Evolutionary conservation across 2,888 invertebrate genomes (phyloP), one percentile per base, ranked within the genome.

Genomic region (Electrophaes corylata): DNA sequence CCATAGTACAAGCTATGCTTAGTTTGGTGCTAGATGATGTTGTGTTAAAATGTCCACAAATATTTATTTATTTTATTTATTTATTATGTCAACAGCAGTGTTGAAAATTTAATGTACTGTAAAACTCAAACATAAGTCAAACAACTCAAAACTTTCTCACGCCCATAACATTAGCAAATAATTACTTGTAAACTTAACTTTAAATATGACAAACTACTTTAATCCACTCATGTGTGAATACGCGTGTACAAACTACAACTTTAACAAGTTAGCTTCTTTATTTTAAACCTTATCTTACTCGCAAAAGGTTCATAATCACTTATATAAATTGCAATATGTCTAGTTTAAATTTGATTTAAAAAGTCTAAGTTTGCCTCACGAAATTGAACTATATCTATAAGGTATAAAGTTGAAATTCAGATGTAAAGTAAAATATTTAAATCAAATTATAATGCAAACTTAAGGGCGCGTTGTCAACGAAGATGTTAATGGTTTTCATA

Each of bases 171-270:
- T 82, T 83, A 80, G 74, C 76, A 80, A 85, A 83, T 85, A 85
- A 86, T 86, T 83, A 83, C 78, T 72, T 62, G 47, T 77, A 77
- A n/a, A 81, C 76, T 78, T 74, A 78, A 83, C 76, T 81, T 84
- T 84, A 86, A 89, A 86, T 81, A 85, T 86, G 88, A 90, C 79
- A 87, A 89, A 90, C 84, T 82, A 81, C 78, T 71, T 41, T 76
- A 84, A 89, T 87, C 86, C 81, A 80, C 77, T 90, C 88, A 87
- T 79, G 80, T 81, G 83, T 87, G 78, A 84, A 87, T 81, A 78
- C 79, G 79, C 83, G 84, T 85, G 86, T 76, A 69, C 71, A 58
- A 75, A 76, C 70, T 71, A 72, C 69, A 71, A 66, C 71, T 71
- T 65, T 66, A 61, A 70, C 64, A 73, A 77, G 72, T 74, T 72